Evolutionary conservation across 2,888 invertebrate species (phyloP), one percentile per base, ranked within the genome.

Genomic region (Hirtodrosophila alboralis): DNA sequence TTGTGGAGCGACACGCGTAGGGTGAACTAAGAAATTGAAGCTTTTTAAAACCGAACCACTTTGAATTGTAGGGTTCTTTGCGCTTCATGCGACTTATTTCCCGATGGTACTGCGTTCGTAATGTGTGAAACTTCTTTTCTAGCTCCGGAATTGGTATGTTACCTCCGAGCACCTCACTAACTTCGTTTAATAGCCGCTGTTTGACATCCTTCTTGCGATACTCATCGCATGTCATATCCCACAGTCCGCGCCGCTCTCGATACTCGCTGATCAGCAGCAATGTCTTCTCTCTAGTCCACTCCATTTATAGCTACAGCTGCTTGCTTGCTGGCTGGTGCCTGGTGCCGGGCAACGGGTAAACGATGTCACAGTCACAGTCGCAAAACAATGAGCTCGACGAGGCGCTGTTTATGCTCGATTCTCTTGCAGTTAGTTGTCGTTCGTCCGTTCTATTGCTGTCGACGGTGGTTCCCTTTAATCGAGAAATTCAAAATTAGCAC

Each of bases 21-120:
- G 92, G 92, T 33, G 93, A 92, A 80, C 93, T 93, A 80, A 93
- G 89, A 87, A 93, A 93, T 74, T 92, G 92, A 34, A 93, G 88
- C 86, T 92, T 92, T 66, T 93, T 93, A 54, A 91, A 93, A 3
- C 93, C 93, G 74, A 93, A 93, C 90, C 90, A 90, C 85, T 91
- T 91, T 10, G 93, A 92, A 57, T 91, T 91, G 6, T 93, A 92
- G 3, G 92, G 92, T 48, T 92, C 92, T 0, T 91, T 92, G 18
- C 92, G 90, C 9, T 91, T 90, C 90, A 93, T 93, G 30, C 92
- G 90, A 33, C 91, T 92, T 4, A 92, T 92, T 71, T 93, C 93
- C 4, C 93, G 91, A 73, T 93, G 93, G 69, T 93, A 93, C 61
- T 93, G 93, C 1, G 93, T 93, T 3, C 93, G 90, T 30, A 93